Percentiles rank a stretch among this genome's conserved stretches.
These are phyloP conservation scores for Emydoidea blandingii DNA, from an alignment of 2,797 vertebrate species.

Conservation along the genomic window DNA sequence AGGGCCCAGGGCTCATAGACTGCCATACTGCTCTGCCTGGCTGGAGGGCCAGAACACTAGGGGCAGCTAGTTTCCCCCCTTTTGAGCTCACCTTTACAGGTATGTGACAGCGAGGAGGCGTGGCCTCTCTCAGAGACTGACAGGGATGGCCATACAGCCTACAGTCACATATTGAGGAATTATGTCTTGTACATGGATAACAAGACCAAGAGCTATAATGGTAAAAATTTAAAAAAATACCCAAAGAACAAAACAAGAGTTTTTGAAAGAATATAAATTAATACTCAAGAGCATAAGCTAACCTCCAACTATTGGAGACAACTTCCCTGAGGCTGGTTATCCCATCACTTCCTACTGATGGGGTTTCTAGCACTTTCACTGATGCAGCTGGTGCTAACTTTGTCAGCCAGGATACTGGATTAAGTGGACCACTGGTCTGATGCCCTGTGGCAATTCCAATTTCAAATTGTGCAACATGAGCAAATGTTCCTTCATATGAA, in stretches of 20 bases:
- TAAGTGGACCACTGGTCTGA: not conserved
- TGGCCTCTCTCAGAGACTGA: no score
- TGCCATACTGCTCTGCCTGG: no score
- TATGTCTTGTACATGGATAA: not conserved
- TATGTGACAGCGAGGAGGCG: no score
- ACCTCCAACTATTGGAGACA: not conserved
- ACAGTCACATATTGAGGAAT: not conserved
- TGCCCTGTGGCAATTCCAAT: conserved; percentile 12
- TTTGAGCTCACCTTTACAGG: no score
- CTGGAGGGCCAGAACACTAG: no score
- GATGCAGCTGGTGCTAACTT: not conserved
- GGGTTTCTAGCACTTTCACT: conserved; percentile 22
- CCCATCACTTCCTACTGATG: not conserved
- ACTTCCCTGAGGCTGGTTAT: not conserved
- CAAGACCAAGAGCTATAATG: not conserved
- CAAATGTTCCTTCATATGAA: not conserved
- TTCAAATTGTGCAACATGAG: not conserved
- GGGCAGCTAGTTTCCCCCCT: no score
- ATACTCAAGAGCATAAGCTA: conserved; percentile 18
- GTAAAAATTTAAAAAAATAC: not conserved
- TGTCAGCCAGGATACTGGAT: not conserved
- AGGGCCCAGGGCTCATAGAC: no score
- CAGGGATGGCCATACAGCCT: no score
- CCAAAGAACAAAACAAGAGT: not conserved
- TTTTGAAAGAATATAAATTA: not conserved